Evolutionary conservation across 30 jellyfish, hydroid and myxozoan species (phyloP), one percentile per base, ranked within the genome.

Genomic region (Phacellophora camtschatica): DNA sequence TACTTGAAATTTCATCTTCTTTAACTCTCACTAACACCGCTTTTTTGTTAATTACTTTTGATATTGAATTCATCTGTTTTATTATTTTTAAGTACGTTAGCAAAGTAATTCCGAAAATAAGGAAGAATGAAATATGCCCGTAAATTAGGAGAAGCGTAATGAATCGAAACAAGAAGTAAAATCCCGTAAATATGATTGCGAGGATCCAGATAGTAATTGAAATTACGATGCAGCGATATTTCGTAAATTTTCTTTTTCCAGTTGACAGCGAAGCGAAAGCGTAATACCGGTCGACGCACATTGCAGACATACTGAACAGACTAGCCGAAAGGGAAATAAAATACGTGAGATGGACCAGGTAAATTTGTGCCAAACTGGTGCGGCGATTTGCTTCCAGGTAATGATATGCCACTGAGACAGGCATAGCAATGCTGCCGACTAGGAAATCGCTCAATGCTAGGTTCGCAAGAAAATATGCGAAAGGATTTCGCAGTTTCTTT

Each of bases 281-380:
- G 61, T 23, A 51, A 54, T 90, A 90, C 11, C 97, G 87, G 69
- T 90, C 97, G 28, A 90, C 49, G 57, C 97, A 90, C 76, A 90
- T 65, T 2, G 96, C 96, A 12, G 86, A 80, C 71, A 90, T 69
- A 39, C 92, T 90, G 23, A 90, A 71, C 18, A 82, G 48, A 63
- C 97, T 90, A 0, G 97, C 97, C 10, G 91, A 61, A 19, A 82
- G 18, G 15, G 97, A 73, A 4, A 71, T 74, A 54, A 90, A 90
- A 66, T 74, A 70, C 0, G 88, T 74, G 13, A 75, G 32, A 10
- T 92, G 97, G 20, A 76, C 82, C 1, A 82, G 35, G 37, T 49
- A 73, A 16, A 83, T 71, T 8, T 48, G 55, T 15, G 63, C 45
- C 45, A 45, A 36, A 31, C 66, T 58, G n/a, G 74, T 68, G 12